Evolutionary conservation across 2,113 vertebrate genomes (phyloP).

Genomic region (Pygoscelis adeliae): DNA sequence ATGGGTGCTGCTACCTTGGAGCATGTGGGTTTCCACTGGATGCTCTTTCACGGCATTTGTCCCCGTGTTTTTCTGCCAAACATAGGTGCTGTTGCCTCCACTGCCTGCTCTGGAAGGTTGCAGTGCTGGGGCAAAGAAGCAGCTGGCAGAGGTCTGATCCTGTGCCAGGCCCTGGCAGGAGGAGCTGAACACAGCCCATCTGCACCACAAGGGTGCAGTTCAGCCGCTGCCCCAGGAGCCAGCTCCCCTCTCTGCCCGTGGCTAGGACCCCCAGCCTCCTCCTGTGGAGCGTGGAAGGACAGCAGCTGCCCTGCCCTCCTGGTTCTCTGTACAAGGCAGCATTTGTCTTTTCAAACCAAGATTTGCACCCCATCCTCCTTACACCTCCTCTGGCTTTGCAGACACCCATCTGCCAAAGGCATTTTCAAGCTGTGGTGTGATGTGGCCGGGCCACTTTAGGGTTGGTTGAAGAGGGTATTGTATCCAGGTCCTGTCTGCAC

Average conservation of each 20-base stretch:
- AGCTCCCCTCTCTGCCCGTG: neutral
- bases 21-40: rapidly evolving
- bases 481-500: neutral
- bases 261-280: neutral
- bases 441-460: no score
- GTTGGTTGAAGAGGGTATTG: neutral
- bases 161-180: neutral
- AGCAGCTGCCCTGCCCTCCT: neutral
- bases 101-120: neutral
- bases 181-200: neutral
- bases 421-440: neutral
- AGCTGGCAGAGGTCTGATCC: neutral
- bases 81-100: neutral
- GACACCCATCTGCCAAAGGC: neutral
- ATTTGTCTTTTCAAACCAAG: neutral
- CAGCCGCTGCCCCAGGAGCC: neutral
- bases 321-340: neutral
- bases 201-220: neutral
- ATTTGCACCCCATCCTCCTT: neutral
- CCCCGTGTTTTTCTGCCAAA: neutral
- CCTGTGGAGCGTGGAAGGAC: neutral
- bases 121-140: neutral
- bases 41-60: neutral
- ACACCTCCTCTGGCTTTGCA: neutral
- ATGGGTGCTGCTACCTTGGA: neutral